Conservation (phyloP, 2,888 invertebrate genomes). For the Ophion ventricosus region DNA sequence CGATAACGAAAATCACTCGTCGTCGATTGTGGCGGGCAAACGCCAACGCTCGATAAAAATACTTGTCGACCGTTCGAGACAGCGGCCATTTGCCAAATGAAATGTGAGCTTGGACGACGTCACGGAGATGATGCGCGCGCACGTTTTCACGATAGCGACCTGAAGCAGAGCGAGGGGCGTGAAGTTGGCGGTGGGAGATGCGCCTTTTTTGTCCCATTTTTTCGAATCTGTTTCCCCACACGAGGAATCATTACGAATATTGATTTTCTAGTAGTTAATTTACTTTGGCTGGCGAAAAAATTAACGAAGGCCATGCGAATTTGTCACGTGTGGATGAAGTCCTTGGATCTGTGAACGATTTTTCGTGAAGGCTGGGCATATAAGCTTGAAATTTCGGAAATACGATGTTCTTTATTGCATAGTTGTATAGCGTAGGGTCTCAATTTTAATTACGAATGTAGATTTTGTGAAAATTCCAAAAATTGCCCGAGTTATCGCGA, state of each 20-base stretch:
- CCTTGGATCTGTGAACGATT: neutral
- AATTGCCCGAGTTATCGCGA: too few relatives aligned
- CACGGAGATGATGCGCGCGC: constrained; percentile 29
- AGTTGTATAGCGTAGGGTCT: too few relatives aligned
- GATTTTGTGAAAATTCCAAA: too few relatives aligned
- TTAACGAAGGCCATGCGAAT: neutral
- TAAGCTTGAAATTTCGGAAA: neutral
- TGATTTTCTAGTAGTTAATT: neutral
- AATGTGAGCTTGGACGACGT: constrained; percentile 32
- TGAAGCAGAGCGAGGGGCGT: neutral
- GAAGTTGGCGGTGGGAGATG: neutral
- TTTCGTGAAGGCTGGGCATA: neutral
- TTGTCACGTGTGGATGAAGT: neutral
- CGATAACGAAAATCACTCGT: constrained; percentile 41
- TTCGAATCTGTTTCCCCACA: neutral
- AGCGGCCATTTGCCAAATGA: constrained; percentile 61
- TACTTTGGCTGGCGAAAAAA: neutral
- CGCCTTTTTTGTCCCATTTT: neutral
- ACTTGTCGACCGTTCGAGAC: constrained; percentile 51
- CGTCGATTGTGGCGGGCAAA: constrained; percentile 55
- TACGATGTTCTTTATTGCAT: too few relatives aligned
- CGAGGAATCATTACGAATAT: neutral
- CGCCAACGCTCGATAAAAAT: constrained; percentile 44
- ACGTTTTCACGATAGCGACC: neutral
- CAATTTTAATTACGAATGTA: too few relatives aligned